Evolutionary conservation across 37 sponge, comb jelly and placozoan species (phyloP), one percentile per base, ranked within the genome.

Genomic region (Petrosia ficiformis): DNA sequence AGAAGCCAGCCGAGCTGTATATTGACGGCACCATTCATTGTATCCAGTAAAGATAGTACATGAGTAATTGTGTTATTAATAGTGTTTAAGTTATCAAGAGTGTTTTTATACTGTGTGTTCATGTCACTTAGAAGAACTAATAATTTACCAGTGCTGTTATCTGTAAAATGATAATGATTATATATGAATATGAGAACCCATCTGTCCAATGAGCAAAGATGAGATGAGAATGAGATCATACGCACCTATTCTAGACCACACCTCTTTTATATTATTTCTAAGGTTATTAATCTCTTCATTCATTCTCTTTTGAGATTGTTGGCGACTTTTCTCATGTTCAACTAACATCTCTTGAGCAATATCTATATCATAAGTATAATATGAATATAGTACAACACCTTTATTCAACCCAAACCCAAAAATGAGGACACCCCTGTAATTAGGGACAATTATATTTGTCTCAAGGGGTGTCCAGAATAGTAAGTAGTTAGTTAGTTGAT

Each of bases 221-320:
- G n/a, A n/a, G n/a, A n/a, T n/a, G n/a, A n/a, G n/a, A n/a, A n/a
- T n/a, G n/a, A n/a, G n/a, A n/a, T n/a, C n/a, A n/a, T n/a, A n/a
- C n/a, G n/a, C 24, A 90, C 91, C 86, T 29, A 90, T 87, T 40
- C 87, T 76, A n/a, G 54, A 67, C 91, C 91, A 90, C 24, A 85
- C 91, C 24, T 77, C 68, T 64, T 76, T 77, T 1, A 87, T 81
- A 29, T 90, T 86, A 33, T 81, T 43, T 44, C 44, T 70, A 37
- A 90, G 59, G 25, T 67, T 42, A 39, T 68, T 28, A 3, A 90
- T 42, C 44, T 85, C 86, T 11, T 80, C 37, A 39, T 76, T 2
- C 2, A 86, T 68, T 59, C 80, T 68, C 3, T 29, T 28, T 28
- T 85, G 91, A 5, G 69, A 42, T 16, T 40, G 22, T 25, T 35